Evolutionary conservation across 2,888 invertebrate genomes (phyloP), one percentile per base, ranked within the genome.

Genomic region (Mamestra brassicae): DNA sequence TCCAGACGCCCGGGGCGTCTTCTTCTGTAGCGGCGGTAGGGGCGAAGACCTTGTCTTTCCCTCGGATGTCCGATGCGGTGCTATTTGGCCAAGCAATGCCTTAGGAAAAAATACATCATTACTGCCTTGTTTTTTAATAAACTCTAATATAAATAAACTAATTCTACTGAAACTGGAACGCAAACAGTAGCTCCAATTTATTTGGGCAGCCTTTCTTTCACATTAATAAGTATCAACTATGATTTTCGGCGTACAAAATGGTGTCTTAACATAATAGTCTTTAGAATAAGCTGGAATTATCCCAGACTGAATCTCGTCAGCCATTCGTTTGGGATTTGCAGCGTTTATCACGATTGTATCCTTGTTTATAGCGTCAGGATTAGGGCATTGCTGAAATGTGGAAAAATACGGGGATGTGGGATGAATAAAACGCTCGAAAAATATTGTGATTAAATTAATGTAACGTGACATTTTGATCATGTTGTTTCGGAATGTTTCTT

Each of bases 331-430:
- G 54, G 52, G 57, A 57, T 73, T 74, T 62, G 10, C 45, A 5
- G 38, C 57, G 50, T 71, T 85, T 85, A 84, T 80, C 60, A 38
- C 34, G 69, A 71, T 60, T 61, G 55, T 77, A 64, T 83, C 80
- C 64, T 50, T 75, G 80, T 84, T 84, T 85, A 84, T 83, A 45
- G 75, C 69, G 3, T 0, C 6, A 34, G 62, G 86, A 76, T 85
- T 74, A 85, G 34, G 54, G 36, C 26, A 38, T 8, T 54, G 38
- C 54, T 77, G 64, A 61, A 61, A 45, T 54, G 10, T 66, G n/a
- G 2, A 80, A 70, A 83, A 17, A 77, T 61, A 83, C 38, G 54
- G 60, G 10, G 11, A 7, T 3, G 0, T 57, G 11, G 0, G 17
- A 45, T 17, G 0, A 13, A 57, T 11, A n/a, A 42, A 54, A 55